A percentile compares a stretch with the other conserved stretches of the same genome.
Conservation (phyloP, 1,140 invertebrate species). For the Nephila pilipes region DNA sequence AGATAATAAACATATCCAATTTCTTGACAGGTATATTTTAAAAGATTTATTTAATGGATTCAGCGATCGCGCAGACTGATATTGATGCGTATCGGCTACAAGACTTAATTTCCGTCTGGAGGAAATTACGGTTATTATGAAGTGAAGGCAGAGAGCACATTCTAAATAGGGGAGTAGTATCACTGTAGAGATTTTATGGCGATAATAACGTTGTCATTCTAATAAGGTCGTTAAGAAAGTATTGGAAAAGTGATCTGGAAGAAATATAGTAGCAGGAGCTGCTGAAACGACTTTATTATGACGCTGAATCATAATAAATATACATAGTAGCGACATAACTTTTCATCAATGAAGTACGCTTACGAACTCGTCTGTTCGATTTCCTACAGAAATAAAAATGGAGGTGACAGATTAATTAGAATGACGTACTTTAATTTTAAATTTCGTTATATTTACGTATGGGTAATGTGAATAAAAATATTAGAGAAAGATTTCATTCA, state of each 20-base stretch:
- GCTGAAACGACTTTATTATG: slow-evolving; percentile 16
- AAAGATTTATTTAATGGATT: not conserved
- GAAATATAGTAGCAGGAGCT: not conserved
- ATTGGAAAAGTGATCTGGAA: slow-evolving; percentile 15
- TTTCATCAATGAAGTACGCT: too few relatives aligned
- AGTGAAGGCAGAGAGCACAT: not conserved
- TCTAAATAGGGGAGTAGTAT: not conserved
- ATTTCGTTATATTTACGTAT: too few relatives aligned
- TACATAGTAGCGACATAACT: not conserved
- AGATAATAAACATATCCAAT: too few relatives aligned
- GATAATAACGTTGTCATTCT: slow-evolving; percentile 17
- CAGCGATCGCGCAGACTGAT: not conserved
- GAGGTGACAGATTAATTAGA: too few relatives aligned
- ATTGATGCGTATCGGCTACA: not conserved
- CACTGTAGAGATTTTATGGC: not conserved
- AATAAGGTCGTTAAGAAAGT: slow-evolving; percentile 31
- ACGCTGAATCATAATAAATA: not conserved
- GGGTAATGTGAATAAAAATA: too few relatives aligned
- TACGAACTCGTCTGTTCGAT: too few relatives aligned
- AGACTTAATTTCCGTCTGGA: not conserved
- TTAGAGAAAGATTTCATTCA: too few relatives aligned
- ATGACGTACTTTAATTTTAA: too few relatives aligned
- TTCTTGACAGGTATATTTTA: not conserved
- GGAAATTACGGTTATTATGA: slow-evolving; percentile 11
- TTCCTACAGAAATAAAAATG: too few relatives aligned